Conservation (phyloP, 2,797 vertebrate species). For the Enteromius viviparus region DNA sequence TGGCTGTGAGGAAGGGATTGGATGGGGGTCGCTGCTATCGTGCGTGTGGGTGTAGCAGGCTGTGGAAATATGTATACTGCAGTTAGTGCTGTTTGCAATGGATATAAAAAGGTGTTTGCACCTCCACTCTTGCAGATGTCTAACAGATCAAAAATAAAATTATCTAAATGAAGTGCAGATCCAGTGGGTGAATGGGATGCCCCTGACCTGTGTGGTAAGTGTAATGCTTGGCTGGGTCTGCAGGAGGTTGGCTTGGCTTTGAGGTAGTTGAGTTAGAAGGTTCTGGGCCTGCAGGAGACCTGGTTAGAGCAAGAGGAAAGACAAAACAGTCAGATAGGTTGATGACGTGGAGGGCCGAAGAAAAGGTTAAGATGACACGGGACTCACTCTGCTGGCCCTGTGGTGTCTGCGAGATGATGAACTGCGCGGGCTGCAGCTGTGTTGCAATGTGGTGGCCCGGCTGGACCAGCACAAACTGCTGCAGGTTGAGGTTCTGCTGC, state of each 20-base stretch:
- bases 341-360: neutral
- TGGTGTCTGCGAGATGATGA: conserved; percentile 97
- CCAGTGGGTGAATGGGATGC: neutral
- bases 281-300: conserved; percentile 96
- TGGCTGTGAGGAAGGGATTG: conserved; percentile 94
- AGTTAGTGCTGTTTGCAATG: too few relatives aligned
- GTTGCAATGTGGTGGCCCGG: conserved; percentile 87
- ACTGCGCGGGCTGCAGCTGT: conserved; percentile 92
- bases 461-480: conserved; percentile 98
- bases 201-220: conserved; percentile 93
- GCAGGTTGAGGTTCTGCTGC: conserved; percentile 95
- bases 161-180: neutral
- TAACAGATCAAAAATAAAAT: neutral
- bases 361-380: neutral
- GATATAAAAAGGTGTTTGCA: neutral
- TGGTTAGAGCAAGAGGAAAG: conserved; percentile 57
- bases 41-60: conserved; percentile 98
- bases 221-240: conserved; percentile 97
- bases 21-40: conserved; percentile 93
- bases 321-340: neutral
- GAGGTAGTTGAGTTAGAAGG: conserved; percentile 99
- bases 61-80: conserved; percentile 60
- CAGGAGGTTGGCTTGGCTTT: conserved; percentile 99
- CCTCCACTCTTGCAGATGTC: neutral
- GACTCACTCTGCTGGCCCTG: conserved; percentile 93